Evolutionary conservation across 2,888 invertebrate species (phyloP).

Genomic region (Xylophagus ater): DNA sequence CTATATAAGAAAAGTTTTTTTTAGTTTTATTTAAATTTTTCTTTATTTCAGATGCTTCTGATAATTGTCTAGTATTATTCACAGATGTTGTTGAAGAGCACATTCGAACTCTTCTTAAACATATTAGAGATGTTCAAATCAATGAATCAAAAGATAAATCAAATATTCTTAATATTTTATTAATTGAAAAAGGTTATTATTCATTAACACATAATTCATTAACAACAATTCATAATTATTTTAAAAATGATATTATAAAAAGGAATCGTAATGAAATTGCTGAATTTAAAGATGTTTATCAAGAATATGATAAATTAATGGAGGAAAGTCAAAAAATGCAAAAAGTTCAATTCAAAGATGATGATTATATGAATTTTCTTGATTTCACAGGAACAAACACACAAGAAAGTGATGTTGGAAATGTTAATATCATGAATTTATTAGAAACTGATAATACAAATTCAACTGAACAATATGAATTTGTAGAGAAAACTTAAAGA

Average conservation of each 20-base stretch:
- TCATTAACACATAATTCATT: conserved; percentile 30
- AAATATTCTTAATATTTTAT: conserved; percentile 22
- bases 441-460: conserved; percentile 1
- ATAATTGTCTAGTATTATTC: conserved; percentile 29
- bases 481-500: too few relatives aligned
- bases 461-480: too few relatives aligned
- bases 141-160: conserved; percentile 22
- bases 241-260: conserved; percentile 33
- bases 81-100: conserved; percentile 35
- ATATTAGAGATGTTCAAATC: conserved; percentile 23
- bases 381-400: conserved; percentile 25
- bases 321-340: conserved; percentile 37
- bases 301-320: conserved; percentile 37
- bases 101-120: conserved; percentile 27
- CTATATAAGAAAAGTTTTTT: too few relatives aligned
- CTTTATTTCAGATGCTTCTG: conserved; percentile 26
- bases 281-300: conserved; percentile 32
- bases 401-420: conserved; percentile 15
- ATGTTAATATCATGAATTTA: conserved; percentile 8
- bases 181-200: conserved; percentile 32
- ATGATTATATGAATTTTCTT: conserved; percentile 32
- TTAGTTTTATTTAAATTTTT: too few relatives aligned
- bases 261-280: conserved; percentile 32
- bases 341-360: conserved; percentile 31
- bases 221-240: conserved; percentile 34